Conservation (phyloP, 2,113 vertebrate species). For the Callipepla californica region DNA sequence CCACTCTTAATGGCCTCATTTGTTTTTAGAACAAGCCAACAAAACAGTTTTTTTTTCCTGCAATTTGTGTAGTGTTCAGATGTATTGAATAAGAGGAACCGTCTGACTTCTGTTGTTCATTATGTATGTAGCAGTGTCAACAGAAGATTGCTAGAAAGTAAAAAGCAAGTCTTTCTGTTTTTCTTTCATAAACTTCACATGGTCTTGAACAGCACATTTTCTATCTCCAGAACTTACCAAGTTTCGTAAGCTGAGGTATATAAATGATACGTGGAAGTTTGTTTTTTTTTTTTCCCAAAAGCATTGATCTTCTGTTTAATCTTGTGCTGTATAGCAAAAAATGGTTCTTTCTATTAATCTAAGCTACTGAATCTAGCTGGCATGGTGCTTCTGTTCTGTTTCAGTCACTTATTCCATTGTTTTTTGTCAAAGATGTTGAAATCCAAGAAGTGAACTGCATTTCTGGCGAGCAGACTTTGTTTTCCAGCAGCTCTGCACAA, state of each 20-base stretch:
- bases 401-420: background rate
- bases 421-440: background rate
- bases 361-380: background rate
- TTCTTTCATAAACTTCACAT: background rate
- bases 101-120: slow-evolving; percentile 23
- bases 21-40: slow-evolving; percentile 52
- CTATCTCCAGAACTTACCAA: background rate
- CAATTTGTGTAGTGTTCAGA: slow-evolving; percentile 45
- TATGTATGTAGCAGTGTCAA: background rate
- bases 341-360: background rate
- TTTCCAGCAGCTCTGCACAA: background rate
- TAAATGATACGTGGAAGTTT: background rate
- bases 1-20: slow-evolving; percentile 66
- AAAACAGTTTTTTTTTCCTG: background rate
- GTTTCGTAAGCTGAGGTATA: background rate
- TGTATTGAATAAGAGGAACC: slow-evolving; percentile 36
- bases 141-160: background rate
- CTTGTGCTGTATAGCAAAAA: background rate
- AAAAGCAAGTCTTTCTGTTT: background rate
- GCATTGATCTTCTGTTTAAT: background rate
- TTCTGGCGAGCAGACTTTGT: background rate
- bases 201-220: background rate
- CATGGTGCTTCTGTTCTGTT: background rate
- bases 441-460: background rate
- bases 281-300: background rate